Conservation (phyloP, 2,113 vertebrate genomes). For the Thymallus thymallus region DNA sequence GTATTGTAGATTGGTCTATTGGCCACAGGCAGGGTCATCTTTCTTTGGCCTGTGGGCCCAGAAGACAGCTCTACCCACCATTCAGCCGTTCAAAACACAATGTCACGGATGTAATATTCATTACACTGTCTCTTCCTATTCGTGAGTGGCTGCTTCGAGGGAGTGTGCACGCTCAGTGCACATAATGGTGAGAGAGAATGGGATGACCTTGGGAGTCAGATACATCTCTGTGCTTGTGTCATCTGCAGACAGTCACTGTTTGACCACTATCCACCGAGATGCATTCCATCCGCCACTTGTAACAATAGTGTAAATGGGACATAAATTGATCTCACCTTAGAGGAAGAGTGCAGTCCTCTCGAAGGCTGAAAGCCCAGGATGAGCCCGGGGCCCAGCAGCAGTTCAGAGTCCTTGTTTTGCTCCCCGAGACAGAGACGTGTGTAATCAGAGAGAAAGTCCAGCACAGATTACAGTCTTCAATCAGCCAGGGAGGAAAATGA, state of each 20-base stretch:
- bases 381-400: conserved; percentile 72
- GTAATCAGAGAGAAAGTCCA: conserved; percentile 79
- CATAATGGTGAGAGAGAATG: conserved; percentile 40
- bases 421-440: conserved; percentile 74
- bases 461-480: conserved; percentile 82
- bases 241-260: conserved; percentile 67
- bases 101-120: conserved; percentile 40
- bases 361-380: conserved; percentile 76
- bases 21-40: conserved; percentile 3
- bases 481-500: conserved; percentile 80
- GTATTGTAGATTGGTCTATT: not conserved
- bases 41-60: conserved; percentile 22
- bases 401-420: conserved; percentile 76
- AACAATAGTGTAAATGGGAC: conserved; percentile 76
- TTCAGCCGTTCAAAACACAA: conserved; percentile 31
- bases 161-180: conserved; percentile 32
- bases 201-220: conserved; percentile 70
- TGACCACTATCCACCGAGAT: conserved; percentile 65
- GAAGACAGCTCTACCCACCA: conserved; percentile 28
- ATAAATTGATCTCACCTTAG: conserved; percentile 79
- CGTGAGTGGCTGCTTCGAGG: conserved; percentile 36
- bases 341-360: conserved; percentile 74
- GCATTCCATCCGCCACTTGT: conserved; percentile 71
- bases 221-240: conserved; percentile 61
- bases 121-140: conserved; percentile 45